Percentiles rank a stretch among this genome's conserved stretches.
phyloP scores from a whole-genome alignment of 2,888 invertebrate species.

The Chironomus riparius region DNA sequence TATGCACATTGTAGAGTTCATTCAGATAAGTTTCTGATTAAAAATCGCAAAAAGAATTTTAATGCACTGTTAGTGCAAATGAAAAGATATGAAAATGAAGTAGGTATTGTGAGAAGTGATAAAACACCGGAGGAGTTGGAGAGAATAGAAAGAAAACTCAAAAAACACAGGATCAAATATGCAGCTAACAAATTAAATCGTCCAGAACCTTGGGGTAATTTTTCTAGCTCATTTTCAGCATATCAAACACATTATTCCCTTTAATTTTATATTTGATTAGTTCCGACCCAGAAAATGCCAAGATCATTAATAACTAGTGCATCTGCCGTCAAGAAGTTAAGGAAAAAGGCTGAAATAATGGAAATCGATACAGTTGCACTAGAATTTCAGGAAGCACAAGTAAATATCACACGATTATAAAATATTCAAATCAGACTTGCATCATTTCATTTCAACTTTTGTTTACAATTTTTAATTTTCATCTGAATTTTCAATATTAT shows the following conservation, averaged over 20 bases:
- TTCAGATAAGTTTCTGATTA: conserved; percentile 80
- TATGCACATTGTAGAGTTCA: conserved; percentile 95
- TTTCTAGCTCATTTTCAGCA: conserved; percentile 27
- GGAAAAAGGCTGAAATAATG: conserved; percentile 82
- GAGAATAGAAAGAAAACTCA: conserved; percentile 70
- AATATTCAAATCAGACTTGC: too few species aligned
- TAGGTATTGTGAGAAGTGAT: conserved; percentile 31
- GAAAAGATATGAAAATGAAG: conserved; percentile 51
- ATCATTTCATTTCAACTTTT: too few species aligned
- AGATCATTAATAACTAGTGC: conserved; percentile 83
- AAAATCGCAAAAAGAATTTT: conserved; percentile 73
- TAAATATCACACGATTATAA: conserved; percentile 32
- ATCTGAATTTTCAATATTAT: too few species aligned
- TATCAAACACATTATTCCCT: neutral
- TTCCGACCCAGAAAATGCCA: conserved; percentile 92
- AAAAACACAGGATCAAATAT: conserved; percentile 78
- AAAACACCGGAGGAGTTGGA: conserved; percentile 56
- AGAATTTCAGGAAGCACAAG: conserved; percentile 75
- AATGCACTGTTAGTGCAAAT: conserved; percentile 73
- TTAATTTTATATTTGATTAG: conserved; percentile 43
- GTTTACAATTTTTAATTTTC: too few species aligned
- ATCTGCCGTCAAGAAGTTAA: conserved; percentile 71
- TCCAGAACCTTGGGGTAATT: conserved; percentile 74
- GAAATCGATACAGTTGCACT: conserved; percentile 74
- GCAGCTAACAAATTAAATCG: conserved; percentile 61